Conservation (phyloP, 2,113 vertebrate genomes). For the Rhabdornis inornatus region DNA sequence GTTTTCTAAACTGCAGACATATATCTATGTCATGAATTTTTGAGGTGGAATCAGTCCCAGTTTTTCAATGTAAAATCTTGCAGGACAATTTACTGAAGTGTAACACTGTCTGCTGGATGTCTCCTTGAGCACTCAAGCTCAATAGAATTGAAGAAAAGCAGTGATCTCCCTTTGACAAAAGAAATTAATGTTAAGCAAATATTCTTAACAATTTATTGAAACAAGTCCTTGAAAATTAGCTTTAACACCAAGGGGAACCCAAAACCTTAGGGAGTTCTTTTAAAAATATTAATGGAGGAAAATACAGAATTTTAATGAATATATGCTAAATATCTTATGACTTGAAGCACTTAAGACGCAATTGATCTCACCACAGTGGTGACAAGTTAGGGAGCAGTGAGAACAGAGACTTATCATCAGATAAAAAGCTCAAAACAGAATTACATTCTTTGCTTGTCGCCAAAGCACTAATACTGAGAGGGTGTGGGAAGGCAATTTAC, state of each 20-base stretch:
- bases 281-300: slow-evolving; percentile 5
- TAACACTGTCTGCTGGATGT: not conserved
- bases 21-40: not conserved
- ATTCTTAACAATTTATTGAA: not conserved
- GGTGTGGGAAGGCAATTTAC: slow-evolving; percentile 36
- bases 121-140: not conserved
- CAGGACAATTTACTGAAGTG: not conserved
- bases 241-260: not conserved
- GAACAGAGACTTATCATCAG: slow-evolving; percentile 9
- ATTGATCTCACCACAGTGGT: slow-evolving; percentile 16
- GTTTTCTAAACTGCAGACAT: not conserved
- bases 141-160: not conserved
- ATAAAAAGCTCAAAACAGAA: slow-evolving; percentile 40
- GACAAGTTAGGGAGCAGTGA: slow-evolving; percentile 7
- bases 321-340: not conserved
- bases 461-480: slow-evolving; percentile 29
- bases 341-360: slow-evolving; percentile 17
- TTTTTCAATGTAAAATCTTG: not conserved
- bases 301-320: slow-evolving; percentile 2
- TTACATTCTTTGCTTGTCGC: slow-evolving; percentile 32
- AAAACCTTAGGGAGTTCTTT: not conserved
- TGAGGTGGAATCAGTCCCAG: not conserved
- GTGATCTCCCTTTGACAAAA: not conserved
- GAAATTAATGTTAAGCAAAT: not conserved
- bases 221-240: not conserved